Evolutionary conservation across 2,888 invertebrate species (phyloP).

Genomic region (Sialis lutaria): DNA sequence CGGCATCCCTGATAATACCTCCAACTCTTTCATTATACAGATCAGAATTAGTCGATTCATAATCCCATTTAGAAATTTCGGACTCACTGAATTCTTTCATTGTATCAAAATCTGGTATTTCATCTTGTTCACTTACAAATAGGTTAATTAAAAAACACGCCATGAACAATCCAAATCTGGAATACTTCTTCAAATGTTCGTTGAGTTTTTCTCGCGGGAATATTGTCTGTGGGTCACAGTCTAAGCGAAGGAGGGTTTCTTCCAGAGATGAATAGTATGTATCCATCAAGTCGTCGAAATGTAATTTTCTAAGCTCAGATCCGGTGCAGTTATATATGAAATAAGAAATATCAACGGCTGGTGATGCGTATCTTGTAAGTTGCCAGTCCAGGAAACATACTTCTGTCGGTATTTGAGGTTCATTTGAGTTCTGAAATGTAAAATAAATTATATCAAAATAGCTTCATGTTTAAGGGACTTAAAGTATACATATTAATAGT

Average conservation of each 20-base stretch:
- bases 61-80: slow-evolving; percentile 6
- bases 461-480: too few species aligned
- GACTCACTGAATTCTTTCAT: background rate
- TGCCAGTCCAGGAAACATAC: slow-evolving; percentile 3
- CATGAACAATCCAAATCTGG: background rate
- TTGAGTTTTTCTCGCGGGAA: background rate
- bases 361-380: background rate
- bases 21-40: slow-evolving; percentile 1
- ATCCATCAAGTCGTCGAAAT: slow-evolving; percentile 1
- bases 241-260: background rate
- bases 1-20: slow-evolving; percentile 2
- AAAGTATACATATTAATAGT: too few species aligned
- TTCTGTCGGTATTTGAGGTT: background rate
- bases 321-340: slow-evolving; percentile 2
- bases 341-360: slow-evolving; percentile 1
- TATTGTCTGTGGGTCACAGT: background rate
- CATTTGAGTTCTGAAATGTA: too few species aligned
- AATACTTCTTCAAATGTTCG: slow-evolving; percentile 2
- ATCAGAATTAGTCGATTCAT: slow-evolving; percentile 8
- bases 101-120: slow-evolving; percentile 1
- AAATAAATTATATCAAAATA: too few species aligned
- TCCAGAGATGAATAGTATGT: background rate
- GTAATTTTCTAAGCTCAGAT: background rate
- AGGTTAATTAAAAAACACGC: background rate
- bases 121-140: background rate